Base-by-base conservation (phyloP, 2,113 vertebrate species). In the Gopherus evgoodei region DNA sequence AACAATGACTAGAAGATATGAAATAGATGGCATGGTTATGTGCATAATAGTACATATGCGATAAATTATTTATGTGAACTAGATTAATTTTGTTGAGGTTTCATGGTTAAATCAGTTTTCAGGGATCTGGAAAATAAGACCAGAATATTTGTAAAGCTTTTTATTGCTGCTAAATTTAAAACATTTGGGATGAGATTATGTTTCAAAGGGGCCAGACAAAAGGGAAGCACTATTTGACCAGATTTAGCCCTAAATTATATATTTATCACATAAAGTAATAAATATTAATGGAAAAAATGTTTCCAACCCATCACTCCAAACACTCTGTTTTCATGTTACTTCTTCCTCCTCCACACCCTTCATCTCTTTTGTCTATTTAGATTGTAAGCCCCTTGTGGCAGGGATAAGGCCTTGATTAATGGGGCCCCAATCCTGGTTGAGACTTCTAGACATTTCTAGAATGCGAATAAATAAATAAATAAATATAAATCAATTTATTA, bases 131-230 rank as follows among this genome's bases (percentile, higher is more conserved):
- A 12, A 86, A 83, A 89, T 47, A 53, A 59, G 91, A 84, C 42
- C 88, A 81, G 84, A 88, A 5, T 2, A 27, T 38, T 83, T 76
- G 47, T 49, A 65, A 44, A 47, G 50, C 14, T 49, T 91, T 31
- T 72, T 56, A 38, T 82, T 86, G 84, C 12, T 84, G 69, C 50
- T 10, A 96, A 91, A 87, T 19, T 42, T 27, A 86, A 86, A 94
- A 52, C 80, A 92, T 90, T 90, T 87, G 78, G 6, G 81, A 81
- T 52, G 62, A 93, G 53, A 3, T 4, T 93, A 13, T 88, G 31
- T 92, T 90, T 88, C 57, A 93, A 96, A 95, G 92, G 85, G 49
- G 52, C 27, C 24, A 57, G 62, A 83, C 81, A 83, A 93, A 11
- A 35, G 29, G 42, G 72, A 94, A 47, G 1, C 38, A 24, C 22